Evolutionary conservation across 2,113 vertebrate species (phyloP), one percentile per base, ranked within the genome.

Genomic region (Ploceus nigricollis): DNA sequence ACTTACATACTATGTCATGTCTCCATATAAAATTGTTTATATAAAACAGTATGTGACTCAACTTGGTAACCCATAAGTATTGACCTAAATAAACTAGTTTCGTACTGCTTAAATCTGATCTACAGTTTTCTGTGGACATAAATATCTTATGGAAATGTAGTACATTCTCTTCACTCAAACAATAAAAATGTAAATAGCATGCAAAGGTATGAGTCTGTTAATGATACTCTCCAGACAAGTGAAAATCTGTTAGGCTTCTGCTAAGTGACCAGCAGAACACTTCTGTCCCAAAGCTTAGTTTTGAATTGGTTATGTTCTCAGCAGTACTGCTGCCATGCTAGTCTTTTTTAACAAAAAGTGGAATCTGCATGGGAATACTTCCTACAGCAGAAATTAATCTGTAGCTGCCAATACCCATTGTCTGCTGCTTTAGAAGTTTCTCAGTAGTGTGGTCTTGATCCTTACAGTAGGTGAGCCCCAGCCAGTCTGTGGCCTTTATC

Each of bases 151-250:
- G 56, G 54, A 93, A 92, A 75, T 48, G 14, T 21, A 73, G 20
- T 22, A 21, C 63, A 31, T 64, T 80, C 40, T 90, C 18, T 37
- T 91, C 42, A 51, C 22, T 75, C 1, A 1, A 76, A 64, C 64
- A 53, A 35, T 93, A 71, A 79, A 93, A 92, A 86, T 86, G 79
- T 94, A 93, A 93, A 78, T 89, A 69, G 31, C 19, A 54, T 61
- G 86, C 80, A 81, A 69, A 90, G 14, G 47, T 71, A 17, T 23
- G 44, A 82, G 45, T 57, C 10, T 60, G 48, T 80, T 93, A 69
- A 33, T 84, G 61, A 68, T 66, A 51, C 3, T 18, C 39, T 82
- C 23, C 50, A 73, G 70, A 27, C 39, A 45, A 51, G 48, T 1
- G 0, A 40, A 37, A 77, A 75, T 87, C 56, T 87, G 10, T 53